These are phyloP conservation scores for Pogonocichla stellata DNA, from an alignment of 2,113 vertebrate genomes.

Conservation along the genomic window DNA sequence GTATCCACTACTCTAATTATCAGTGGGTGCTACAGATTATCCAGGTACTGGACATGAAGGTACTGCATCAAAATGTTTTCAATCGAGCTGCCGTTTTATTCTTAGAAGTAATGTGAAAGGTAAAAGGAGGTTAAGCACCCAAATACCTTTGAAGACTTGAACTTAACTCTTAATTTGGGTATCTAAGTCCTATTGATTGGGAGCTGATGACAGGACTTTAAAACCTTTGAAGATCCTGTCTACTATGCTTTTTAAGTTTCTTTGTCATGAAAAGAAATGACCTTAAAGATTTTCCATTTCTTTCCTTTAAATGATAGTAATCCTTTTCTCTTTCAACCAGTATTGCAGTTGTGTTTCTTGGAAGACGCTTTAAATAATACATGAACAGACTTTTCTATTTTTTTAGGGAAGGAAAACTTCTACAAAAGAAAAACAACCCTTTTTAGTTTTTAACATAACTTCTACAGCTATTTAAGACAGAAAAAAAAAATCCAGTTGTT, in stretches of 20 bases:
- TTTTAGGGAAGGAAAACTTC: not conserved
- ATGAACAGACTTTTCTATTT: not conserved
- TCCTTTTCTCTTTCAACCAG: conserved; percentile 11
- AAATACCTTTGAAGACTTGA: conserved; percentile 33
- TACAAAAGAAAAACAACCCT: not conserved
- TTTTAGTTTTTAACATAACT: not conserved
- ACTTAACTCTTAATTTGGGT: conserved; percentile 48
- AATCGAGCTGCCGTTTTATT: not conserved
- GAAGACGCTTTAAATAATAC: conserved; percentile 11
- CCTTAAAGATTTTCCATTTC: conserved; percentile 47
- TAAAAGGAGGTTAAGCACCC: conserved; percentile 42
- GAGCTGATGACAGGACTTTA: conserved; percentile 30
- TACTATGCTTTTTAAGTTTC: conserved; percentile 19
- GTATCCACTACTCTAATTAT: not conserved
- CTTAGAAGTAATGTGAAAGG: not conserved
- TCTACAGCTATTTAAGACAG: not conserved
- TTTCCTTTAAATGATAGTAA: conserved; percentile 46
- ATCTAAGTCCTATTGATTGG: conserved; percentile 48
- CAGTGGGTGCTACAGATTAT: not conserved
- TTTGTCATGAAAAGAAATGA: conserved; percentile 41
- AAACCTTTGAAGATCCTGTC: conserved; percentile 41
- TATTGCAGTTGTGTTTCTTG: not conserved
- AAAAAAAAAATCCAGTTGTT: not conserved
- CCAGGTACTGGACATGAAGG: not conserved
- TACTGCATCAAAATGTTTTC: not conserved